Conservation (phyloP, 2,888 invertebrate genomes). For the Himalopsyche kuldschensis region DNA sequence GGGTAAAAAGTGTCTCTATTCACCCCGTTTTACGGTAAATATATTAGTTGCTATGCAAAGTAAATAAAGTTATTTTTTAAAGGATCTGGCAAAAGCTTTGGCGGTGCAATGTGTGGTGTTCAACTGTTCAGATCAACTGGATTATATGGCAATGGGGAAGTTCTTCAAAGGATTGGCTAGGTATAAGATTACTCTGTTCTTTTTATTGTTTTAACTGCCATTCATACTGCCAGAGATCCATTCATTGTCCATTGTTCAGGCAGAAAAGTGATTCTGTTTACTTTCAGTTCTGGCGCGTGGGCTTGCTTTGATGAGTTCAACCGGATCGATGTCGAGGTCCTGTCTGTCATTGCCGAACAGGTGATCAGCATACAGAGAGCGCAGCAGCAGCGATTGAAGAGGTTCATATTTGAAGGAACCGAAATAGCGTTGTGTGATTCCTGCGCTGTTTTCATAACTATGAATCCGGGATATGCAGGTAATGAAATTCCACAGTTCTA, state of each 20-base stretch:
- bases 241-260: neutral
- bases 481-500: neutral
- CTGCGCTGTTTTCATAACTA: conserved; percentile 80
- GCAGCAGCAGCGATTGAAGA: conserved; percentile 65
- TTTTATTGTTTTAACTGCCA: neutral
- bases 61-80: conserved; percentile 53
- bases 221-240: neutral
- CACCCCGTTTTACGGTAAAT: no score
- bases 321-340: conserved; percentile 79
- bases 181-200: conserved; percentile 47
- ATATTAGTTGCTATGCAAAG: no score
- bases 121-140: conserved; percentile 84
- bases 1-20: no score
- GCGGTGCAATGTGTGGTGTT: conserved; percentile 90
- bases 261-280: neutral
- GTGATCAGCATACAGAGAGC: conserved; percentile 79
- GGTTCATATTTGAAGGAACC: conserved; percentile 78
- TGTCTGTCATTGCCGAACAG: conserved; percentile 86
- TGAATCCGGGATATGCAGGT: conserved; percentile 82
- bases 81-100: conserved; percentile 88
- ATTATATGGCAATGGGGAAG: conserved; percentile 85
- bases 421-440: conserved; percentile 71
- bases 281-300: conserved; percentile 79
- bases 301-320: conserved; percentile 90
- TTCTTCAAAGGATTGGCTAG: conserved; percentile 82